Evolutionary conservation across 2,797 vertebrate species (phyloP), one percentile per base, ranked within the genome.

Genomic region (Anas capensis): DNA sequence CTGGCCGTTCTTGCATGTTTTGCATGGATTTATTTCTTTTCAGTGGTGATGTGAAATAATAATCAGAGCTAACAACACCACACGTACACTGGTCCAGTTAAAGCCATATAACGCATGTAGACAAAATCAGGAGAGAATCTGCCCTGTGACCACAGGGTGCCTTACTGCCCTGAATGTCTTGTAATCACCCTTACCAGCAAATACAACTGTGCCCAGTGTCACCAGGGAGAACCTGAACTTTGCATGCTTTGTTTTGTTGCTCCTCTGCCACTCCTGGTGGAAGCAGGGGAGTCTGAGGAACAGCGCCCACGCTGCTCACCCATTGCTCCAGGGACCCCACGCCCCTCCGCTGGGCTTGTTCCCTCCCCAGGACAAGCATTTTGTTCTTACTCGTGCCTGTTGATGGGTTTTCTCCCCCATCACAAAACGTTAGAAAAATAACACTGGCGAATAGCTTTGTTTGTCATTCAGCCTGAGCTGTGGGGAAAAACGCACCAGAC

Each of bases 281-380:
- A 17, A 46, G 64, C 10, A 10, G 1, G 44, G 5, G 2, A 38
- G 38, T 31, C 58, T 18, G 44, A 5, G 1, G 7, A 33, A 11
- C 2, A 1, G 31, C 4, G 2, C 9, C 23, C 23, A 65, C 7
- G 2, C 1, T 19, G 40, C 49, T 51, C 64, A 27, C 6, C 2
- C 72, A 51, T 51, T 1, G 26, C 14, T 51, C 14, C 14, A 27
- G 8, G 49, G 26, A 51, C 26, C 26, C 14, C 49, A 6, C 14
- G 3, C 49, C 26, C 49, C 49, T 51, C 49, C 8, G 5, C 62
- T 1, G 0, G n/a, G 70, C 33, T 51, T 51, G 49, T 51, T 51
- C 49, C 26, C 49, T 29, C 49, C 49, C 26, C 26, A 51, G 26
- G 15, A 18, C 10, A 17, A 51, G n/a, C 16, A 15, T 68, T 57